phyloP scores from a whole-genome alignment of 2,113 vertebrate species.

The Apus apus region DNA sequence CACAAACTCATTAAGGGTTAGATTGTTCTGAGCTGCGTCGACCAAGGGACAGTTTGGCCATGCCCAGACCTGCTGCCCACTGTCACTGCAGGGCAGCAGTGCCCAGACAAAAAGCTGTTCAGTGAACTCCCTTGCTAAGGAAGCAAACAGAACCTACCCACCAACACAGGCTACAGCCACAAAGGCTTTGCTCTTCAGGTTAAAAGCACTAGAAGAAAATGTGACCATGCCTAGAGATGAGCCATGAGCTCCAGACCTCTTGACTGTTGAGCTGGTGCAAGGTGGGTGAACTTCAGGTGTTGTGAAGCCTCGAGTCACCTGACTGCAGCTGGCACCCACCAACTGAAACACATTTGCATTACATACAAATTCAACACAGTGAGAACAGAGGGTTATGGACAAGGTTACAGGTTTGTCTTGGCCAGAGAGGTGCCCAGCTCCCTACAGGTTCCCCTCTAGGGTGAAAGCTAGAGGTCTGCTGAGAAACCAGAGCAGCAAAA shows the following conservation, averaged over 20 bases:
- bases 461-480: background rate
- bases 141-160: background rate
- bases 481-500: background rate
- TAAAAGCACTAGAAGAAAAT: background rate
- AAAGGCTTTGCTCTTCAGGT: rapidly evolving
- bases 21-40: background rate
- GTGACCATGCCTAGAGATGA: background rate
- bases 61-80: background rate
- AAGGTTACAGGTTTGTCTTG: background rate
- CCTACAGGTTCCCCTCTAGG: background rate
- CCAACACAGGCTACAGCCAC: background rate
- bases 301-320: background rate
- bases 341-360: rapidly evolving
- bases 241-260: background rate
- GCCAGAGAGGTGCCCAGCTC: background rate
- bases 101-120: background rate
- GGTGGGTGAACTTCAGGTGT: rapidly evolving
- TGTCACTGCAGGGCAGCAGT: background rate
- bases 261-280: rapidly evolving
- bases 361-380: background rate
- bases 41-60: background rate
- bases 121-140: background rate
- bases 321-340: background rate
- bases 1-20: background rate
- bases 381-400: background rate